These are phyloP conservation scores for rat (Rattus norvegicus) DNA, from an alignment of 2,113 vertebrate species.

Conservation along the genomic window GRCr8 NC_086020.1:199544001-199544500, in stretches of 20 bases:
- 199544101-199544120: not conserved
- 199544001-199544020: not conserved
- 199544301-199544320: not conserved
- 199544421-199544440: not conserved
- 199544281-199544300: not conserved
- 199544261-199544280: not conserved
- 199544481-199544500: not conserved
- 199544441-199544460: not conserved
- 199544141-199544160: not conserved
- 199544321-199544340: not conserved
- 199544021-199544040: not conserved
- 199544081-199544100: not conserved
- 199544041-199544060: not conserved
- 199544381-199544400: not conserved
- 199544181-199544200: not conserved
- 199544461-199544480: not conserved
- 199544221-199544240: not conserved
- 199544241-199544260: not conserved
- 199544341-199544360: not conserved
- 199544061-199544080: not conserved
- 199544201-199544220: constrained; percentile 3
- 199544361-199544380: not conserved
- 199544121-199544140: not conserved
- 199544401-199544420: not conserved
- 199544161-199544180: not conserved